These are phyloP conservation scores for Muricea muricata DNA, from an alignment of 92 coral and sea anemone species.

Conservation along the genomic window DNA sequence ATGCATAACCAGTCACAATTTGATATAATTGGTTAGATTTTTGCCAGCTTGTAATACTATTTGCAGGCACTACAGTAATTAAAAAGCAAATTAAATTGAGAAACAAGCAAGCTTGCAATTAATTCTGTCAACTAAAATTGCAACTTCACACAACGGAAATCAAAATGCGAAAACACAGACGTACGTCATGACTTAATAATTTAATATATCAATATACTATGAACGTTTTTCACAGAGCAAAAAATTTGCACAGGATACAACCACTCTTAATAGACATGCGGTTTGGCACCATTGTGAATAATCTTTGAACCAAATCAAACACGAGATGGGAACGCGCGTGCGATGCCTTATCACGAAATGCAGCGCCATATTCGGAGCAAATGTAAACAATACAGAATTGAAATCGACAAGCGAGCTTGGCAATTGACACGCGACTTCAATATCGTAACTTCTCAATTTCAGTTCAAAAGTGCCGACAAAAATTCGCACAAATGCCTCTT, in stretches of 20 bases:
- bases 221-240: too few relatives aligned
- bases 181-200: neutral
- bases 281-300: too few relatives aligned
- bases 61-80: too few relatives aligned
- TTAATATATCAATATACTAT: too few relatives aligned
- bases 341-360: neutral
- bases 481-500: neutral
- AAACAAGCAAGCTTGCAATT: too few relatives aligned
- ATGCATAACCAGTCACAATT: too few relatives aligned
- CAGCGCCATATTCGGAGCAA: neutral
- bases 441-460: neutral
- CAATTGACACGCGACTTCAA: neutral
- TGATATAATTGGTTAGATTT: too few relatives aligned
- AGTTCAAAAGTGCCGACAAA: slow-evolving; percentile 1
- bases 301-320: neutral
- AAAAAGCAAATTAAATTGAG: too few relatives aligned
- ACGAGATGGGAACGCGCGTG: neutral
- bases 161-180: neutral
- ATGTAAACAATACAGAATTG: slow-evolving; percentile 1
- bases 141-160: too few relatives aligned
- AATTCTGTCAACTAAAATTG: too few relatives aligned
- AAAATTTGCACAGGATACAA: neutral
- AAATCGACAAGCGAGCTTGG: slow-evolving; percentile 8
- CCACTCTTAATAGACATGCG: too few relatives aligned
- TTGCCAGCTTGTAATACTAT: too few relatives aligned